Evolutionary conservation across 2,113 vertebrate genomes (phyloP).

Genomic region (Cairina moschata): DNA sequence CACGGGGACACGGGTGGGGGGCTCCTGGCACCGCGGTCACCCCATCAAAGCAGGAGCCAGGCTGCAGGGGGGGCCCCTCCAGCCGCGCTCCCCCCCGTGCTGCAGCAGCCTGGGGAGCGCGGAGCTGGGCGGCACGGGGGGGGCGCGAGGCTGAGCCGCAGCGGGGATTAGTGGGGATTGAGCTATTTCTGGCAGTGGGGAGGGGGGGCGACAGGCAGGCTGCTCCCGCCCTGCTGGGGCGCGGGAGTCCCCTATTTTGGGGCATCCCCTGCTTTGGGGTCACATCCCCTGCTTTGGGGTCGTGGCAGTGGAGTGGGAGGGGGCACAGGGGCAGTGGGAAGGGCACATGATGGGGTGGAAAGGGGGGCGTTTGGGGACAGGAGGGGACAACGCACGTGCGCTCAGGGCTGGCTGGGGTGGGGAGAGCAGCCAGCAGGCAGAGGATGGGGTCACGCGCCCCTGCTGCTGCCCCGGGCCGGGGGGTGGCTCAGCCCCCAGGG

Average conservation of each 20-base stretch:
- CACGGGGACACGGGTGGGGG: too few relatives aligned
- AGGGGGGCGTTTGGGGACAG: too few relatives aligned
- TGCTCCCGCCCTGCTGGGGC: too few relatives aligned
- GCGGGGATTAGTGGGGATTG: constrained; percentile 41
- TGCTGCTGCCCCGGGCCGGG: too few relatives aligned
- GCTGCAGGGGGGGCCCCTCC: neutral
- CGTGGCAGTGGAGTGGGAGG: neutral
- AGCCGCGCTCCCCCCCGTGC: neutral
- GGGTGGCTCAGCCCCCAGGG: neutral
- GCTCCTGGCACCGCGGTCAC: too few relatives aligned
- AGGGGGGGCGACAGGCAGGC: neutral
- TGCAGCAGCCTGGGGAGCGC: neutral
- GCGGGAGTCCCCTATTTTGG: neutral
- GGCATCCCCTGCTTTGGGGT: too few relatives aligned
- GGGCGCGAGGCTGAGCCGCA: neutral
- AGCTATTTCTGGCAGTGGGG: constrained; percentile 27
- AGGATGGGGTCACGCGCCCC: fast-evolving
- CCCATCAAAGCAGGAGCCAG: too few relatives aligned
- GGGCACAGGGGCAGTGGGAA: neutral
- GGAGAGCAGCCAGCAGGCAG: too few relatives aligned
- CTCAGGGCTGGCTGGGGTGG: too few relatives aligned
- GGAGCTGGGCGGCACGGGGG: neutral
- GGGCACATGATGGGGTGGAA: neutral
- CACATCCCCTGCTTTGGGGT: too few relatives aligned
- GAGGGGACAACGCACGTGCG: too few relatives aligned